Percentiles rank a stretch among this genome's conserved stretches.
Conservation (phyloP, 2,888 invertebrate genomes). For the Steromphala cineraria region DNA sequence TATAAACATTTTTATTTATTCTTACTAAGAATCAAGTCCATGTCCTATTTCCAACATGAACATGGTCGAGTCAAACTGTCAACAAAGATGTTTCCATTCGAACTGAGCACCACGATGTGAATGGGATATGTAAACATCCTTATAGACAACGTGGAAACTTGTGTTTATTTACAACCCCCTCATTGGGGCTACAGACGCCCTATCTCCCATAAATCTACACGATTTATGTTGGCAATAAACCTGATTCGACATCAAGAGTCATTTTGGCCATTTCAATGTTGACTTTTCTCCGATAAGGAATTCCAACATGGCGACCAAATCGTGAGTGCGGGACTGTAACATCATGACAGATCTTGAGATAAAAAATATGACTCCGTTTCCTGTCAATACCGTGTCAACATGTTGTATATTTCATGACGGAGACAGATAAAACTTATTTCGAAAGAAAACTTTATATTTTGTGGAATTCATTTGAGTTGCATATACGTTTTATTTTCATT, state of each 20-base stretch:
- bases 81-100: not conserved
- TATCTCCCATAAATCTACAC: not conserved
- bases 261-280: conserved; percentile 11
- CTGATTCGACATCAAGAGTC: conserved; percentile 20
- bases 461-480: too few species aligned
- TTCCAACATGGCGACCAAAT: not conserved
- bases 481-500: too few species aligned
- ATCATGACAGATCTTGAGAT: too few species aligned
- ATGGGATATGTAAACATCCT: not conserved
- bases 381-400: too few species aligned
- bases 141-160: not conserved
- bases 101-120: not conserved
- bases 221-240: conserved; percentile 10
- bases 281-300: not conserved
- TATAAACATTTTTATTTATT: too few species aligned
- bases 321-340: too few species aligned
- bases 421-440: too few species aligned
- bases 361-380: too few species aligned
- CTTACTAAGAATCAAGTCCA: too few species aligned
- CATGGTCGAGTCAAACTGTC: not conserved
- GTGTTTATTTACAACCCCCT: conserved; percentile 1
- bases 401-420: too few species aligned
- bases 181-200: not conserved
- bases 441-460: too few species aligned
- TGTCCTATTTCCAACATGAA: too few species aligned